Conservation (phyloP, 1,140 invertebrate genomes). For the Daktulosphaira vitifoliae region DNA sequence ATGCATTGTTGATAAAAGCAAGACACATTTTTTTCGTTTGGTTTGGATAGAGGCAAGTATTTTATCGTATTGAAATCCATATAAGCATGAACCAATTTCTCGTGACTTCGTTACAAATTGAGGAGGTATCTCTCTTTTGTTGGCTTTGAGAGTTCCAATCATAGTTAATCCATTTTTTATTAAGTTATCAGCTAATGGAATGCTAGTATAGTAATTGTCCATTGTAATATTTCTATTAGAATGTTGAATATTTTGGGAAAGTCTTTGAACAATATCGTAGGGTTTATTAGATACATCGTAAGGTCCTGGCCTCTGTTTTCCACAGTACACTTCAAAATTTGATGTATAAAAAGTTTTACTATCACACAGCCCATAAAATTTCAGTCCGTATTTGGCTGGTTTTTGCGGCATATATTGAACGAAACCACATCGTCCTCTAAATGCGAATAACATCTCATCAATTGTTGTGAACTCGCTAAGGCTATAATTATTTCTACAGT, state of each 20-base stretch:
- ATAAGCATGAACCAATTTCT: constrained; percentile 17
- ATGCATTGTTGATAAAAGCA: constrained; percentile 39
- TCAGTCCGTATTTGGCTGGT: constrained; percentile 45
- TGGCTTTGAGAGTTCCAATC: constrained; percentile 42
- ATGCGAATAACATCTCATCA: constrained; percentile 44
- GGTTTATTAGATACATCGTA: background rate
- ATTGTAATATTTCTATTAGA: constrained; percentile 40
- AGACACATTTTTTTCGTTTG: constrained; percentile 40
- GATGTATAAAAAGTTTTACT: constrained; percentile 40
- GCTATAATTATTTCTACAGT: constrained; percentile 35
- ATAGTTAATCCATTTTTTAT: constrained; percentile 32
- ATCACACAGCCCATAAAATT: constrained; percentile 42
- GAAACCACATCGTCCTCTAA: constrained; percentile 43
- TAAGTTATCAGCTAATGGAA: constrained; percentile 40
- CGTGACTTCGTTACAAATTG: constrained; percentile 18
- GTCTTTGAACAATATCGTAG: background rate
- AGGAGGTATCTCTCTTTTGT: constrained; percentile 39
- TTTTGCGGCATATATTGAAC: constrained; percentile 36
- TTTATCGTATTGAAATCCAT: constrained; percentile 21
- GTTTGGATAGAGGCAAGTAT: constrained; percentile 34
- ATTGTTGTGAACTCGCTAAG: constrained; percentile 41
- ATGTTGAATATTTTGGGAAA: constrained; percentile 37
- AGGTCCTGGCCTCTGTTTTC: constrained; percentile 40
- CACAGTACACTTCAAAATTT: constrained; percentile 42
- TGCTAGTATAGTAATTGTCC: constrained; percentile 43